A percentile compares a stretch with the other conserved stretches of the same genome.
These are phyloP conservation scores for Phaonia tiefii DNA, from an alignment of 2,888 invertebrate genomes.

Conservation along the genomic window DNA sequence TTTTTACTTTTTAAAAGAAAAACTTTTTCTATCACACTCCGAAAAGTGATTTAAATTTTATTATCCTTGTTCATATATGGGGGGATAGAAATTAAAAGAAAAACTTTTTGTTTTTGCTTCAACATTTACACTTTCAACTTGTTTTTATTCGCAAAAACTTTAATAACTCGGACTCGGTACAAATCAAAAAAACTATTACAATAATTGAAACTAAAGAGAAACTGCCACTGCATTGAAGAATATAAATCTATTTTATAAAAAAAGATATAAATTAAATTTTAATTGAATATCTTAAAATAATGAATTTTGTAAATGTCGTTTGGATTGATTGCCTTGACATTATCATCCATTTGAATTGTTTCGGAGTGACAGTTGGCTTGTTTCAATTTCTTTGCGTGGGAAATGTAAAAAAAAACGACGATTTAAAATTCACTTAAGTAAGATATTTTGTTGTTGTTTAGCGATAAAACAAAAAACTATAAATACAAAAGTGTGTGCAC, in stretches of 20 bases:
- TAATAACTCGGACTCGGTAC: not conserved
- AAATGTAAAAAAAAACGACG: not conserved
- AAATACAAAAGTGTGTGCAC: too few relatives aligned
- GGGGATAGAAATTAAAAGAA: not conserved
- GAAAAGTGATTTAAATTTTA: not conserved
- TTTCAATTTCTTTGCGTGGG: constrained; percentile 39
- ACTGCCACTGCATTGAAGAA: not conserved
- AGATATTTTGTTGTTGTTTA: constrained; percentile 2
- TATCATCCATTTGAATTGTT: constrained; percentile 43
- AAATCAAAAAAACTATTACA: not conserved
- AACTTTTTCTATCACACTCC: not conserved
- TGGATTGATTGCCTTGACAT: constrained; percentile 25
- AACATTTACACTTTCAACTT: not conserved
- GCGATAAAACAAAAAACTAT: too few relatives aligned
- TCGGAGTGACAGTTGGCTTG: constrained; percentile 41
- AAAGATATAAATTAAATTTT: too few relatives aligned
- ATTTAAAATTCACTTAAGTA: constrained; percentile 46
- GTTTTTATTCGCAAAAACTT: not conserved
- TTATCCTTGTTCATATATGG: not conserved
- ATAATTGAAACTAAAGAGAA: not conserved
- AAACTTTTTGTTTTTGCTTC: not conserved
- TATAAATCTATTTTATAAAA: too few relatives aligned
- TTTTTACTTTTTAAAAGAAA: not conserved
- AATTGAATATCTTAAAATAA: too few relatives aligned
- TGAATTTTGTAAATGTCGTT: not conserved